These are phyloP conservation scores for Philantomba maxwellii DNA, from an alignment of 2,113 vertebrate genomes.

Conservation along the genomic window DNA sequence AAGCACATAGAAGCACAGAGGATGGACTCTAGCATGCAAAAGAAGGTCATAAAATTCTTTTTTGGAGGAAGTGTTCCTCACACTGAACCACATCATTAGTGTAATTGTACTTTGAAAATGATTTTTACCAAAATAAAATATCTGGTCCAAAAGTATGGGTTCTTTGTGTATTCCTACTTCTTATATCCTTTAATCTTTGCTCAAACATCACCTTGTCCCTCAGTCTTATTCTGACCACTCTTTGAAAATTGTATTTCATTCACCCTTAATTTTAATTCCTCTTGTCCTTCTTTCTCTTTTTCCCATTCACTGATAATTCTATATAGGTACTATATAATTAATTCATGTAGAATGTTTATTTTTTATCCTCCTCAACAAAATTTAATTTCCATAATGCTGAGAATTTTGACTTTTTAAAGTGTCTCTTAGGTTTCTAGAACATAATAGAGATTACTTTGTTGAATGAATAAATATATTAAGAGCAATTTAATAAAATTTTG, in stretches of 20 bases:
- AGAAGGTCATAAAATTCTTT: not conserved
- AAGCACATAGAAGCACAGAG: not conserved
- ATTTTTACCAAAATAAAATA: not conserved
- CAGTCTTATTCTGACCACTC: not conserved
- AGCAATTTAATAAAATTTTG: not conserved
- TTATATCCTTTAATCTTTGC: not conserved
- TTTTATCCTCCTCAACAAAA: not conserved
- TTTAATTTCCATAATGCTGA: not conserved
- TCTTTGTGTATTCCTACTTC: not conserved
- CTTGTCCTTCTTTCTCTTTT: not conserved
- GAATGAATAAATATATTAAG: not conserved
- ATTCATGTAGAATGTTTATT: not conserved
- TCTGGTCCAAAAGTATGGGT: not conserved
- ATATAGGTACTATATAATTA: not conserved
- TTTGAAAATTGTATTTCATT: not conserved
- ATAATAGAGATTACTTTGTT: not conserved
- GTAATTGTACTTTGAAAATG: not conserved
- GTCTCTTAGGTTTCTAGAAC: not conserved
- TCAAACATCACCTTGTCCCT: not conserved
- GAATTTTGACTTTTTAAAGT: not conserved
- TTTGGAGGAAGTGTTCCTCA: not conserved
- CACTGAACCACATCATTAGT: not conserved
- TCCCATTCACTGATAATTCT: not conserved
- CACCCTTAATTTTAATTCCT: not conserved
- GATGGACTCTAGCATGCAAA: not conserved